A percentile compares a stretch with the other conserved stretches of the same genome.
These are phyloP conservation scores for Synodontis membranacea DNA, from an alignment of 2,113 vertebrate genomes.

Conservation along the genomic window DNA sequence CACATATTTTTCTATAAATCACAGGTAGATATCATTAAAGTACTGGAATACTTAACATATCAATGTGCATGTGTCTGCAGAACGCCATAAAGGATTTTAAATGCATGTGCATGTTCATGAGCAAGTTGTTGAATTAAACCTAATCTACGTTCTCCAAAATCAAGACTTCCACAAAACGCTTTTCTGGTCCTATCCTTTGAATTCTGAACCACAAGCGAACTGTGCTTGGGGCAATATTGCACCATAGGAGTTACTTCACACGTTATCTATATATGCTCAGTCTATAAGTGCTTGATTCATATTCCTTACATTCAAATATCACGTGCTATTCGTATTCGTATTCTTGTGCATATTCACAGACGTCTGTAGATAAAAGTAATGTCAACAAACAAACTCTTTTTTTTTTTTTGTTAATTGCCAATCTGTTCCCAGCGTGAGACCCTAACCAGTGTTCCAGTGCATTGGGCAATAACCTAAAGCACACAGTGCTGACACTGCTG, in stretches of 20 bases:
- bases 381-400: background rate
- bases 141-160: background rate
- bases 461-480: background rate
- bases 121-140: background rate
- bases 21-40: background rate
- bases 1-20: background rate
- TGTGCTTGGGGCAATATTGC: background rate
- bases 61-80: background rate
- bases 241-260: background rate
- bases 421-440: background rate
- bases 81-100: background rate
- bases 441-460: background rate
- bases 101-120: background rate
- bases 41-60: background rate
- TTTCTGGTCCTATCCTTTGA: background rate
- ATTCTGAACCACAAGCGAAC: background rate
- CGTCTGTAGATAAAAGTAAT: background rate
- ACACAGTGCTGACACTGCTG: background rate
- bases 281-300: background rate
- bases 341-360: background rate
- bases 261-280: background rate
- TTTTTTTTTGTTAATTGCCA: too few relatives aligned
- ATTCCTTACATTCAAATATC: too few relatives aligned
- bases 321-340: too few relatives aligned
- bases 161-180: background rate